Base-by-base conservation (phyloP, 2,113 vertebrate species). In the Cyanistes caeruleus region DNA sequence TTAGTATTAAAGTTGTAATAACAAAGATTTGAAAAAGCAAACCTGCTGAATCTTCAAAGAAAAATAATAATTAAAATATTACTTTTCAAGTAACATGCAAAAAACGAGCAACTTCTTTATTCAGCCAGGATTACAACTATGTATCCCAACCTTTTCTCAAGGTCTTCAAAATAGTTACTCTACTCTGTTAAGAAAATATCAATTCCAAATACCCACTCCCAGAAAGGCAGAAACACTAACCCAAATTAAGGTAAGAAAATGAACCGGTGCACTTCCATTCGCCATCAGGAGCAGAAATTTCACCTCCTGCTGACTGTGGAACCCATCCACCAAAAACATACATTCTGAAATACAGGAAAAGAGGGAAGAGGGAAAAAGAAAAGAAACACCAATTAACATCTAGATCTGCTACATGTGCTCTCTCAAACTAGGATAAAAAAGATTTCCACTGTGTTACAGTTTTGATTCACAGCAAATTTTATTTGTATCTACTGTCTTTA, bases 261-360 rank as follows among this genome's bases (percentile, higher is more conserved):
- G 99, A 99, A 96, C 98, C 98, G 8, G 98, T 99, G 96, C 99
- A 99, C 92, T 99, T 98, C 99, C 99, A 99, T 93, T 99, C 98
- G 62, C 97, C 97, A 95, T 98, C 99, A 93, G 95, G 93, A 84
- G 98, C 55, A 55, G 97, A 97, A 75, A 96, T 93, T 59, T 98
- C 97, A 70, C 97, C 98, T 43, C 98, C 97, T 77, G 98, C 97
- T 65, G 98, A 98, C 73, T 98, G 98, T 77, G 99, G 99, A 96
- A 99, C 98, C 99, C 99, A 99, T 92, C 99, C 99, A 75, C 99
- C 99, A 97, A 99, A 99, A 93, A 99, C 94, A 97, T 98, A 99
- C 99, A 99, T 99, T 98, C 99, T 99, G 95, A 93, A 97, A 97
- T 31, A 95, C 0, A 86, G 87, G 69, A 95, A 70, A 48, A 89